Evolutionary conservation across 2,113 vertebrate species (phyloP).

Genomic region (Callipepla squamata): DNA sequence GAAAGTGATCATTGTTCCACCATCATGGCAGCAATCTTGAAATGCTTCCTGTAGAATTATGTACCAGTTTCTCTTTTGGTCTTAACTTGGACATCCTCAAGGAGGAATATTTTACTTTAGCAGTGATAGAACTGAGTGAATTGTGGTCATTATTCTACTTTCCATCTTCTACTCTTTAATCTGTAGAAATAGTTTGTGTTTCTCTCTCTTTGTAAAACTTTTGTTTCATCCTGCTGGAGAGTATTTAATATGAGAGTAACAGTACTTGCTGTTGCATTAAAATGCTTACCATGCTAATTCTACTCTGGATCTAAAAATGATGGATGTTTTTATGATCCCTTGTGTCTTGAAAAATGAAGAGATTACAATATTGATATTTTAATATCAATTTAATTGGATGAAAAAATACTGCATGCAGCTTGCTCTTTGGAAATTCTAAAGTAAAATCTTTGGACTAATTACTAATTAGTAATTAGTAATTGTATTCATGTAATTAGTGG

Average conservation of each 20-base stretch:
- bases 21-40: no score
- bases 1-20: no score
- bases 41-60: no score
- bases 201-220: neutral
- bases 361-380: neutral
- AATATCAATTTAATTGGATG: neutral
- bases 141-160: neutral
- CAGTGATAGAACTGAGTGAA: neutral
- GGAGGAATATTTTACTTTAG: neutral
- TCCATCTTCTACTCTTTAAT: neutral
- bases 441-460: slow-evolving; percentile 24
- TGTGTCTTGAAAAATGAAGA: neutral
- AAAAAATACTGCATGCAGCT: neutral
- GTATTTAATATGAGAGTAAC: neutral
- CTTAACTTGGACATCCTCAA: no score
- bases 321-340: neutral
- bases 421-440: slow-evolving; percentile 17
- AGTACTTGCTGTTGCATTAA: neutral
- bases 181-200: neutral
- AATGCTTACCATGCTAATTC: neutral
- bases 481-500: neutral
- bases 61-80: no score
- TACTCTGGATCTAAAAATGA: neutral
- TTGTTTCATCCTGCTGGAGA: neutral
- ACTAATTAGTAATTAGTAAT: no score